A percentile compares a stretch with the other conserved stretches of the same genome.
phyloP scores from a whole-genome alignment of 2,113 vertebrate genomes.

The Channa maculata region DNA sequence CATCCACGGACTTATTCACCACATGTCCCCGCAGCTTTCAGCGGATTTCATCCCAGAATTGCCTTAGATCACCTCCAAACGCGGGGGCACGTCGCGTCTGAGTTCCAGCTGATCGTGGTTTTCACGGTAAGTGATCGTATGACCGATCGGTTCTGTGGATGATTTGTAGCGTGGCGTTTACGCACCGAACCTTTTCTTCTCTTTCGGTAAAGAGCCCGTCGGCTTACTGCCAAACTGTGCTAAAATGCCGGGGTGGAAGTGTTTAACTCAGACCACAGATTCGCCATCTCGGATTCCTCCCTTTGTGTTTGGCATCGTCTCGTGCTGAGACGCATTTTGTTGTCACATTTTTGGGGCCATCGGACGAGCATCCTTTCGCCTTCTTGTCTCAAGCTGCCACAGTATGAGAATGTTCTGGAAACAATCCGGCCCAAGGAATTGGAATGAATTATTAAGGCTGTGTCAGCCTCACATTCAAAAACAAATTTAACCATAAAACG shows the following conservation, averaged over 20 bases:
- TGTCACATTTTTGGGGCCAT: constrained; percentile 1
- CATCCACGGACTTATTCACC: constrained; percentile 30
- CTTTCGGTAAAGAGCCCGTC: not conserved
- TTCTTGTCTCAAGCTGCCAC: constrained; percentile 30
- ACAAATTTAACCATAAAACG: not conserved
- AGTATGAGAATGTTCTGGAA: constrained; percentile 74
- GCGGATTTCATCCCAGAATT: constrained; percentile 35
- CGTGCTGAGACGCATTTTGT: not conserved
- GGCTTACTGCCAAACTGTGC: not conserved
- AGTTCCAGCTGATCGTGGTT: constrained; percentile 27
- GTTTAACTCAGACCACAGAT: not conserved
- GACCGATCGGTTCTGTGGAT: constrained; percentile 11
- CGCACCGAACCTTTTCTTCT: not conserved
- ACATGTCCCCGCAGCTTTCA: constrained; percentile 38
- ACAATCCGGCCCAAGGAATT: constrained; percentile 43
- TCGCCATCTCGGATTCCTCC: not conserved
- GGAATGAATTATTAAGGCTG: constrained; percentile 58
- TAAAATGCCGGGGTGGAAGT: not conserved
- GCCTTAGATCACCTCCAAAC: not conserved
- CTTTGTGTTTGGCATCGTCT: not conserved
- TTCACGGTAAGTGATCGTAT: constrained; percentile 53
- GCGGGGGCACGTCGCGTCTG: not conserved
- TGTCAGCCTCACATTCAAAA: constrained; percentile 1
- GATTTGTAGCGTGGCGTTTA: constrained; percentile 14
- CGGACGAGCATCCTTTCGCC: constrained; percentile 36